Evolutionary conservation across 53 echinoderm and acorn worm genomes (phyloP).

Genomic region (Luidia sarsii): DNA sequence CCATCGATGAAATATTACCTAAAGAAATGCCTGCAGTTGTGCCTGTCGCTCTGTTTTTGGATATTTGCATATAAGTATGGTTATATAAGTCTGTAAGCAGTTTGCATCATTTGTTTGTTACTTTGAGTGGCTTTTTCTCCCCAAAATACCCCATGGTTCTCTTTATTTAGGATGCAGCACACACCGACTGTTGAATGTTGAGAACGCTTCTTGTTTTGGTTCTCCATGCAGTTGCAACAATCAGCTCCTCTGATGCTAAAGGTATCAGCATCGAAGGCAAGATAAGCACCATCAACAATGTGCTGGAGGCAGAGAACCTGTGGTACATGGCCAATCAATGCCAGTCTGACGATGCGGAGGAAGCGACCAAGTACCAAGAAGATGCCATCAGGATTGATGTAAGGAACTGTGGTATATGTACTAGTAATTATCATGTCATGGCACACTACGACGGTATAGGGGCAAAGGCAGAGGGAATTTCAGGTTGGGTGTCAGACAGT

Average conservation of each 20-base stretch:
- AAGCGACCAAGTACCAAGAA: constrained; percentile 5
- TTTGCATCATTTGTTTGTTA: too few species aligned
- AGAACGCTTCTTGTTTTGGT: background rate
- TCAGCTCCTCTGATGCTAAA: constrained; percentile 6
- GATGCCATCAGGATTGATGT: constrained; percentile 59
- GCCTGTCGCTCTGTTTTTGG: too few species aligned
- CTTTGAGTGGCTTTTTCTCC: too few species aligned
- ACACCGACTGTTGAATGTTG: background rate
- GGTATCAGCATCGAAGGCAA: constrained; percentile 43
- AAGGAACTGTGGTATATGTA: background rate
- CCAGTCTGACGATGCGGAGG: constrained; percentile 41
- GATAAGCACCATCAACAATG: constrained; percentile 45
- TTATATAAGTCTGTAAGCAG: too few species aligned
- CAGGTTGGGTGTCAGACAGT: constrained; percentile 34
- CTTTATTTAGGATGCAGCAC: background rate
- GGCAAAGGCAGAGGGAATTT: too few species aligned
- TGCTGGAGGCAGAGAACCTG: constrained; percentile 40
- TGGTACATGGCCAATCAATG: constrained; percentile 45
- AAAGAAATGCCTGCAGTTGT: too few species aligned
- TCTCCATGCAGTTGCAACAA: constrained; percentile 18
- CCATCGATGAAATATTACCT: too few species aligned
- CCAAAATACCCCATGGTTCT: too few species aligned
- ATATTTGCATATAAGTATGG: too few species aligned
- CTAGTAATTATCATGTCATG: constrained; percentile 29
- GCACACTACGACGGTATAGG: too few species aligned